Conservation (phyloP, 1,140 invertebrate genomes). For the Eumaeus atala region DNA sequence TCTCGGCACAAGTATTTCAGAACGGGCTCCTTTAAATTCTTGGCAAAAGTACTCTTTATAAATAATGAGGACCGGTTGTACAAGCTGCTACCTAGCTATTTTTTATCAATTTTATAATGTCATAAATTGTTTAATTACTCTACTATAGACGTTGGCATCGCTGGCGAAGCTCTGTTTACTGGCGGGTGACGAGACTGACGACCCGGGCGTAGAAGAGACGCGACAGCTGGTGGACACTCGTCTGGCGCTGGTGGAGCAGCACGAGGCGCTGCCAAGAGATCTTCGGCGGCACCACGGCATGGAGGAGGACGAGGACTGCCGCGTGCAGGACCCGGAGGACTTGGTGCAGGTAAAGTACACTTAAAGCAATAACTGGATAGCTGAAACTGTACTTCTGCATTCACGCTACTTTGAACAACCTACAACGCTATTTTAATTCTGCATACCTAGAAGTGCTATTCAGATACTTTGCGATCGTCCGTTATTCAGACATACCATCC, state of each 20-base stretch:
- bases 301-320: slow-evolving; percentile 24
- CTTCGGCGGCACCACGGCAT: slow-evolving; percentile 40
- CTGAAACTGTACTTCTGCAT: too few relatives aligned
- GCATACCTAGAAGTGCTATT: too few relatives aligned
- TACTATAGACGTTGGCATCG: slow-evolving; percentile 78
- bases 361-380: neutral
- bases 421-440: too few relatives aligned
- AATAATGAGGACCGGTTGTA: too few relatives aligned
- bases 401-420: neutral
- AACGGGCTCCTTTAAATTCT: too few relatives aligned
- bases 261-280: slow-evolving; percentile 41
- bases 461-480: too few relatives aligned
- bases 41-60: too few relatives aligned
- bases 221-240: slow-evolving; percentile 29
- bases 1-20: too few relatives aligned
- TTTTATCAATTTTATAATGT: too few relatives aligned
- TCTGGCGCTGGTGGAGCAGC: slow-evolving; percentile 51
- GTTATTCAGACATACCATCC: too few relatives aligned
- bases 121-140: too few relatives aligned
- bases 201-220: slow-evolving; percentile 6
- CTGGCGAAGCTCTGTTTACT: slow-evolving; percentile 78
- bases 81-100: too few relatives aligned
- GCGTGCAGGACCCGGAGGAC: slow-evolving; percentile 45
- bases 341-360: slow-evolving; percentile 49
- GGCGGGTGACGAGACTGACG: slow-evolving; percentile 32